Evolutionary conservation across 2,888 invertebrate species (phyloP).

Genomic region (Sarcophaga subvicina): DNA sequence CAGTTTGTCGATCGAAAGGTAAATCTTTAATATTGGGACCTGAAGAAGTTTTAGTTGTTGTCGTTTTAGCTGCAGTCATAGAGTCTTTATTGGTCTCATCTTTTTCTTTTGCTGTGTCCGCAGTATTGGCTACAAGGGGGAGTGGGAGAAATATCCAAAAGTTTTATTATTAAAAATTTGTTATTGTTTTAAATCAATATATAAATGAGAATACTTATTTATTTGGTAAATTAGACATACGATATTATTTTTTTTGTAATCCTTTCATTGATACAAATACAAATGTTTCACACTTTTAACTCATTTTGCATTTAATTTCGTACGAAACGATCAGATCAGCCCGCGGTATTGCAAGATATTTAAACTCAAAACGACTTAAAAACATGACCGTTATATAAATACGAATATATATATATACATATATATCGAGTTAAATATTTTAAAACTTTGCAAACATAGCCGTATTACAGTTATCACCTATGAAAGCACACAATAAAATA

Average conservation of each 20-base stretch:
- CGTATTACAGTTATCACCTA: too few species aligned
- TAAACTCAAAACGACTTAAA: too few species aligned
- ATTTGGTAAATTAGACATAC: conserved; percentile 55
- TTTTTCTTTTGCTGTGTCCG: conserved; percentile 34
- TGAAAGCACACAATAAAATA: too few species aligned
- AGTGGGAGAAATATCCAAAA: conserved; percentile 15
- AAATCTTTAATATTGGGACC: conserved; percentile 83
- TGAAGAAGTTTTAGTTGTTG: conserved; percentile 64
- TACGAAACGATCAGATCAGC: too few species aligned
- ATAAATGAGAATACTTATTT: conserved; percentile 43
- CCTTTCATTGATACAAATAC: conserved; percentile 19
- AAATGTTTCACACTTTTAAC: conserved; percentile 48
- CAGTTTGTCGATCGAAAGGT: conserved; percentile 88
- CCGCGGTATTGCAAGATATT: too few species aligned
- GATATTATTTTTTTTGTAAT: conserved; percentile 29
- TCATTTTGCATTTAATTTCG: background rate
- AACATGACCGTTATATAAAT: too few species aligned
- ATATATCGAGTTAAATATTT: too few species aligned
- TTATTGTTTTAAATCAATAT: background rate
- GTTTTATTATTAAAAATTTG: conserved; percentile 8
- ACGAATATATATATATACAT: too few species aligned
- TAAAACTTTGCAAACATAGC: too few species aligned
- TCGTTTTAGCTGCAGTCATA: conserved; percentile 15
- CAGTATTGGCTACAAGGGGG: conserved; percentile 41
- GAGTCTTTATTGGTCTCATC: conserved; percentile 20